phyloP scores from a whole-genome alignment of 2,888 invertebrate genomes.

The Agrochola litura region DNA sequence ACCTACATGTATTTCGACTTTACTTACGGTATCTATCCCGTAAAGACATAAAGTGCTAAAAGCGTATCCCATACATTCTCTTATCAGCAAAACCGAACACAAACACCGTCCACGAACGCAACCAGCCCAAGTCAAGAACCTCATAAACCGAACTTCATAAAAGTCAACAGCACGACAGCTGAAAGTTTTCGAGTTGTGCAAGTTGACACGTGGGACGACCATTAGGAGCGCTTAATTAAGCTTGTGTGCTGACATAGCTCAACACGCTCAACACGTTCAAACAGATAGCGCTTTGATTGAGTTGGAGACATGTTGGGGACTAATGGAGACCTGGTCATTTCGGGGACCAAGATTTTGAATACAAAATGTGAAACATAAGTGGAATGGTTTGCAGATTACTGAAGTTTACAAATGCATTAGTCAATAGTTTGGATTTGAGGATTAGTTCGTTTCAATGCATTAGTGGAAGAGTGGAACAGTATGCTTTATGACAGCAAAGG shows the following conservation, averaged over 20 bases:
- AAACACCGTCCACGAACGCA: not conserved
- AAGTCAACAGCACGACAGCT: slow-evolving; percentile 39
- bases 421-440: not conserved
- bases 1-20: not conserved
- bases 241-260: slow-evolving; percentile 39
- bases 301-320: slow-evolving; percentile 40
- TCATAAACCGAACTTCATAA: slow-evolving; percentile 37
- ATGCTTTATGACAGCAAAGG: not conserved
- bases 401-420: slow-evolving; percentile 12
- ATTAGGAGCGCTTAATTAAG: slow-evolving; percentile 52
- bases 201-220: slow-evolving; percentile 35
- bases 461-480: not conserved
- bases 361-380: not conserved
- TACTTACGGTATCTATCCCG: not conserved
- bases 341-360: slow-evolving; percentile 16
- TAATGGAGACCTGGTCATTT: slow-evolving; percentile 23
- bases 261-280: slow-evolving; percentile 25
- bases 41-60: not conserved
- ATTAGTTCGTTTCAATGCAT: not conserved
- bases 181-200: slow-evolving; percentile 33
- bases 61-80: not conserved
- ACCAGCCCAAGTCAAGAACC: slow-evolving; percentile 30
- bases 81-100: not conserved
- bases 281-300: slow-evolving; percentile 45
- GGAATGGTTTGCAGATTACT: not conserved